phyloP scores from a whole-genome alignment of 2,797 vertebrate genomes.

The Phalanger gymnotis region DNA sequence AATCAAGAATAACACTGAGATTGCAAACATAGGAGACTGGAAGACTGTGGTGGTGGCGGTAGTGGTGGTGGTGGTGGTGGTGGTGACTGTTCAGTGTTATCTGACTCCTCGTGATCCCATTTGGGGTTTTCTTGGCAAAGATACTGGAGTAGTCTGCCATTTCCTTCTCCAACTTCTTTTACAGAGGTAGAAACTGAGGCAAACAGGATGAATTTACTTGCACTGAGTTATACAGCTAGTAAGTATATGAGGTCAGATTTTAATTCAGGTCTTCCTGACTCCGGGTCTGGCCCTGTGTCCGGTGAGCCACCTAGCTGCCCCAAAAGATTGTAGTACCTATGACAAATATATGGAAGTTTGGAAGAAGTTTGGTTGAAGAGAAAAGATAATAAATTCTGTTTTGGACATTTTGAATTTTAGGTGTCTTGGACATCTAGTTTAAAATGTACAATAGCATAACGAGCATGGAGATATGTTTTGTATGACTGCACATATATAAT shows the following conservation, averaged over 20 bases:
- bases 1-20: neutral
- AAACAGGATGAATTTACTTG: neutral
- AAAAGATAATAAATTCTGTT: neutral
- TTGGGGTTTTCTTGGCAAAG: neutral
- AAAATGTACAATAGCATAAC: neutral
- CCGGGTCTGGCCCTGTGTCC: neutral
- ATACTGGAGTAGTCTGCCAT: neutral
- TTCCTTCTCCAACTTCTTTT: neutral
- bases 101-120: neutral
- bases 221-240: neutral
- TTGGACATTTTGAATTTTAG: neutral
- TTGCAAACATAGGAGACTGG: neutral
- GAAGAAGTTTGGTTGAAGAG: neutral
- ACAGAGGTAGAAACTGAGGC: neutral
- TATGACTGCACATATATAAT: too few relatives aligned
- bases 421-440: neutral
- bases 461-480: too few relatives aligned
- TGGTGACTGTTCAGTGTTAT: neutral
- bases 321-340: neutral
- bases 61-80: neutral
- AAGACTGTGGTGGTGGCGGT: neutral
- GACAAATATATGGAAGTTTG: neutral
- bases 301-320: neutral
- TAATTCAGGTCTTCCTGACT: neutral
- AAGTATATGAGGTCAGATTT: neutral